Evolutionary conservation across 1,140 invertebrate genomes (phyloP), one percentile per base, ranked within the genome.

Genomic region (Venustaconcha ellipsiformis): DNA sequence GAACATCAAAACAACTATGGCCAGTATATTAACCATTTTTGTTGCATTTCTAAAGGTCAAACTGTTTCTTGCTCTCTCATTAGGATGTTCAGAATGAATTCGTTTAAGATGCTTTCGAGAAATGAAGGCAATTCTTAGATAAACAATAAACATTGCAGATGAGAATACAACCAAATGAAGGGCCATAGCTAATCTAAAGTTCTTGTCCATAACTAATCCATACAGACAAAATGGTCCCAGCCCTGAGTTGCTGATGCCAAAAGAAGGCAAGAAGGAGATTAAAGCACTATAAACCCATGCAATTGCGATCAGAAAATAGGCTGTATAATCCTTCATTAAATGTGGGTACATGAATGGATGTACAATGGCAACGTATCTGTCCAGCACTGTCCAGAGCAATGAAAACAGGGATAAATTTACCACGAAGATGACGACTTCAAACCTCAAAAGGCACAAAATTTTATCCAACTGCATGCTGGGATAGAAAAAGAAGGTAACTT

Each of bases 381-480:
- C 81, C 1, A 80, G 14, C 14, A 80, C 74, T 1, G 79, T 83
- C 58, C 72, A 77, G 8, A 74, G 66, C 26, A 83, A 56, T 0
- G 77, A 80, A 55, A 74, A 65, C 65, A 81, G 67, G 2, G 81
- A 80, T n/a, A 77, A 72, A 48, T 75, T 79, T 23, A 74, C 74
- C 1, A 78, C 73, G n/a, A 83, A 79, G 1, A 63, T 72, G 14
- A 80, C 74, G 1, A 77, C 37, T 55, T 75, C 65, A 73, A 72
- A 80, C 30, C 79, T 67, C 15, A 79, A 59, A 37, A 83, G 55
- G 62, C 81, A 83, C 11, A 72, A 56, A 14, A 48, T 55, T 57
- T 70, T 75, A 18, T 62, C 72, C 48, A 37, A 64, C 64, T 79
- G 70, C 30, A 83, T 55, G 17, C 67, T n/a, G 14, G 72, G 79